Percentiles rank a stretch among this genome's conserved stretches.
phyloP scores from a whole-genome alignment of 2,113 vertebrate species.

The Plestiodon gilberti region DNA sequence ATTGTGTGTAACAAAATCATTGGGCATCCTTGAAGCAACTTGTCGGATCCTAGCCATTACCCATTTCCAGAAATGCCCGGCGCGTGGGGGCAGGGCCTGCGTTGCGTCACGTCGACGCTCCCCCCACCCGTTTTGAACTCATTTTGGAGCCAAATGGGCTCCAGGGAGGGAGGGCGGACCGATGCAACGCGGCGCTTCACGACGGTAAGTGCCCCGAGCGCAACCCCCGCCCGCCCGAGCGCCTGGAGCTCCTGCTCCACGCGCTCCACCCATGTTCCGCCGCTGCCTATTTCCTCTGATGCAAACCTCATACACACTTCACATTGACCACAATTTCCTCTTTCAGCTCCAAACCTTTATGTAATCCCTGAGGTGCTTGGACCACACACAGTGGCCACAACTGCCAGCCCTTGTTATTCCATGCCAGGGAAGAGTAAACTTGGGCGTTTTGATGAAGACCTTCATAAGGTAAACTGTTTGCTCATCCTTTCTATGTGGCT shows the following conservation, averaged over 20 bases:
- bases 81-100: too few species aligned
- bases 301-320: background rate
- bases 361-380: slow-evolving; percentile 67
- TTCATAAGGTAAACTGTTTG: slow-evolving; percentile 73
- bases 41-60: background rate
- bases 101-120: too few species aligned
- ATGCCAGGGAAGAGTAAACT: slow-evolving; percentile 67
- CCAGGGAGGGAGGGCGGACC: too few species aligned
- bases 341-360: slow-evolving; percentile 66
- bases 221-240: too few species aligned
- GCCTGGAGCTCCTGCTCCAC: too few species aligned
- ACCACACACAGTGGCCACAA: slow-evolving; percentile 55
- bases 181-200: too few species aligned
- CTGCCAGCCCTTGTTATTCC: slow-evolving; percentile 68
- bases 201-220: too few species aligned
- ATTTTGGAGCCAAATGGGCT: too few species aligned
- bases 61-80: too few species aligned
- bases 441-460: slow-evolving; percentile 67
- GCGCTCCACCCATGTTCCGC: too few species aligned
- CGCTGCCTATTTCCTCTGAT: background rate
- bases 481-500: background rate
- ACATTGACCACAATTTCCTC: background rate
- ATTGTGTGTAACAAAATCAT: background rate
- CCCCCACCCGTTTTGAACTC: too few species aligned
- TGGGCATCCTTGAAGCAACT: background rate